Conservation (phyloP, 2,888 invertebrate genomes). For the Spodoptera littoralis region DNA sequence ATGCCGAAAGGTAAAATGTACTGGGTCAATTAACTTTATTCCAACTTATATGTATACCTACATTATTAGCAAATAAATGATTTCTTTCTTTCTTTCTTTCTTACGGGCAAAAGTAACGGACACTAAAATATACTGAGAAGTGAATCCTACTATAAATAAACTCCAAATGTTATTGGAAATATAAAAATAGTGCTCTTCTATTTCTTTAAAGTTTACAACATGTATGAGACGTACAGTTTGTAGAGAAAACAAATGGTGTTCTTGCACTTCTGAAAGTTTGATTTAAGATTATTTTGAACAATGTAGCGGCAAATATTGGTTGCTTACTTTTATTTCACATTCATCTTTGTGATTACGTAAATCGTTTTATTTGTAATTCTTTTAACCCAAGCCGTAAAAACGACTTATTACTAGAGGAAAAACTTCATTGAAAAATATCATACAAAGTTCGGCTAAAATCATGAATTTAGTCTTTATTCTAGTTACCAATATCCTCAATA, state of each 20-base stretch:
- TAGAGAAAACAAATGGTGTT: slow-evolving; percentile 53
- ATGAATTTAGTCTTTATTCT: background rate
- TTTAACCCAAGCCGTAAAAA: background rate
- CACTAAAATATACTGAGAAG: slow-evolving; percentile 49
- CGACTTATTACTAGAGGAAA: background rate
- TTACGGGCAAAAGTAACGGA: slow-evolving; percentile 40
- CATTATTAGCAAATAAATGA: no score
- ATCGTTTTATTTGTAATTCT: slow-evolving; percentile 10
- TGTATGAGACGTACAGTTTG: slow-evolving; percentile 39
- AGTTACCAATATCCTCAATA: no score
- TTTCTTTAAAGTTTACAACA: slow-evolving; percentile 54
- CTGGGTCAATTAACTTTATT: no score
- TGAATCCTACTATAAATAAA: slow-evolving; percentile 46
- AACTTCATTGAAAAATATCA: background rate
- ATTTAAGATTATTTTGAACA: slow-evolving; percentile 37
- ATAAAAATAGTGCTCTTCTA: slow-evolving; percentile 55
- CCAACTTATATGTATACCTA: no score
- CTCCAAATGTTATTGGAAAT: slow-evolving; percentile 55
- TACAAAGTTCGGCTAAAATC: no score
- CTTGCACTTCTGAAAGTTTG: slow-evolving; percentile 48
- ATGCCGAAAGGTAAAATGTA: no score
- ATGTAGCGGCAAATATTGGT: slow-evolving; percentile 19
- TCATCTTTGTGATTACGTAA: slow-evolving; percentile 5
- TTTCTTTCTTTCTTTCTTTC: no score
- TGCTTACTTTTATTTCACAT: slow-evolving; percentile 10